Percentiles rank a stretch among this genome's conserved stretches.
These are phyloP conservation scores for Ceratosolen solmsi DNA, from an alignment of 1,140 invertebrate species.

Conservation along the genomic window DNA sequence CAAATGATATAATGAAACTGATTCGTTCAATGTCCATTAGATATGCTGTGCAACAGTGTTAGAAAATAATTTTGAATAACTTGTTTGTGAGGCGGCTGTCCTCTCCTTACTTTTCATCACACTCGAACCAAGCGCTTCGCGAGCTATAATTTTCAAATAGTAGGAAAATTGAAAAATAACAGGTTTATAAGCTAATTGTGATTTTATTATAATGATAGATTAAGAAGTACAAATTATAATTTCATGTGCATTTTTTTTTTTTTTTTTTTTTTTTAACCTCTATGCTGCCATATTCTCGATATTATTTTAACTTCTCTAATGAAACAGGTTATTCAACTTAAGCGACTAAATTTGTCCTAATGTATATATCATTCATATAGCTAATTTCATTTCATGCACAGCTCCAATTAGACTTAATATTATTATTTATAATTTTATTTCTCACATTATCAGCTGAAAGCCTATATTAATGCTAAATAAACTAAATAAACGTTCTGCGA, in stretches of 20 bases:
- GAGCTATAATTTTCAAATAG: too few species aligned
- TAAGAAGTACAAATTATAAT: neutral
- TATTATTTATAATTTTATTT: constrained; percentile 5
- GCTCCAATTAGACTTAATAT: neutral
- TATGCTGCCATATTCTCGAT: too few species aligned
- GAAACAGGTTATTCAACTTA: constrained; percentile 12
- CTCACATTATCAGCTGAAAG: neutral
- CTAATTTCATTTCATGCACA: constrained; percentile 1
- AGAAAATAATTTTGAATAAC: too few species aligned
- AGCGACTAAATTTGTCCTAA: neutral
- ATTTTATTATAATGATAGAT: neutral
- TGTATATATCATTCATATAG: neutral
- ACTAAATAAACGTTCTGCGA: neutral
- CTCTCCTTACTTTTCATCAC: too few species aligned
- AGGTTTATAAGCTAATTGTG: neutral
- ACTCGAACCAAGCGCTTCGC: too few species aligned
- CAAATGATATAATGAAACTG: too few species aligned
- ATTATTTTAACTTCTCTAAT: too few species aligned
- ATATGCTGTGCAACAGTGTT: too few species aligned
- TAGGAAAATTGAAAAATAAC: too few species aligned
- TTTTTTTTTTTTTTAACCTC: neutral
- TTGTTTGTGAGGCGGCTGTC: too few species aligned
- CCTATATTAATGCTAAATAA: neutral
- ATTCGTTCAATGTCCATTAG: too few species aligned
- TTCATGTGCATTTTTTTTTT: neutral